phyloP scores from a whole-genome alignment of 2,888 invertebrate genomes.

The Blastobasis lacticolella region DNA sequence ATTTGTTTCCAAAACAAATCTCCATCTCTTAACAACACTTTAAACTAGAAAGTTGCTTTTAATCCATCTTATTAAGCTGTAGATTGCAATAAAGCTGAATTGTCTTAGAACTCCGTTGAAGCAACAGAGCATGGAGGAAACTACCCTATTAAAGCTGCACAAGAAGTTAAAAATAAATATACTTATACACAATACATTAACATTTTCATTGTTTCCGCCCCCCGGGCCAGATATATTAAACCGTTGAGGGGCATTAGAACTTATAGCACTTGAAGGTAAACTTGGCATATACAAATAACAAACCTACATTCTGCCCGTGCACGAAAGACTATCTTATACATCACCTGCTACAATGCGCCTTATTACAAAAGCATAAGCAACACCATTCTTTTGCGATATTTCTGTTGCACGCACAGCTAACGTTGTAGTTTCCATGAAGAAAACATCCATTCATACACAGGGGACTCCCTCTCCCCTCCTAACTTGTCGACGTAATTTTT shows the following conservation, averaged over 20 bases:
- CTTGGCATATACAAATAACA: conserved; percentile 52
- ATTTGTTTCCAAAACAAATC: neutral
- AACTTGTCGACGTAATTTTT: conserved; percentile 65
- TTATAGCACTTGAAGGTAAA: conserved; percentile 66
- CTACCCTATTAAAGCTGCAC: conserved; percentile 30
- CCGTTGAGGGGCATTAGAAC: conserved; percentile 63
- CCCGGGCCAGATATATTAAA: conserved; percentile 55
- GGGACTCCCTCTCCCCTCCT: conserved; percentile 47
- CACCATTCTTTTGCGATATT: neutral
- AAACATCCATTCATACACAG: conserved; percentile 51
- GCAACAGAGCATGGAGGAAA: conserved; percentile 17
- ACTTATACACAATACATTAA: conserved; percentile 37
- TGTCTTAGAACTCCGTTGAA: conserved; percentile 7
- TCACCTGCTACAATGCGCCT: too few relatives aligned
- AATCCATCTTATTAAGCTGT: conserved; percentile 10
- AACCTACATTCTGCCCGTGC: conserved; percentile 22
- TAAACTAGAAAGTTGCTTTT: conserved; percentile 1
- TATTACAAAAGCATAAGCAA: too few relatives aligned
- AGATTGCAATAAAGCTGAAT: conserved; percentile 13
- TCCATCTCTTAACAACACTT: neutral
- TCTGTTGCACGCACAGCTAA: conserved; percentile 12
- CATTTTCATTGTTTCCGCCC: conserved; percentile 65
- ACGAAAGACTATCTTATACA: conserved; percentile 6
- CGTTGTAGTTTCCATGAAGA: conserved; percentile 34
- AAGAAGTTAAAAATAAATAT: conserved; percentile 53